Evolutionary conservation across 1,140 invertebrate species (phyloP).

Genomic region (Drosophila trapezifrons): DNA sequence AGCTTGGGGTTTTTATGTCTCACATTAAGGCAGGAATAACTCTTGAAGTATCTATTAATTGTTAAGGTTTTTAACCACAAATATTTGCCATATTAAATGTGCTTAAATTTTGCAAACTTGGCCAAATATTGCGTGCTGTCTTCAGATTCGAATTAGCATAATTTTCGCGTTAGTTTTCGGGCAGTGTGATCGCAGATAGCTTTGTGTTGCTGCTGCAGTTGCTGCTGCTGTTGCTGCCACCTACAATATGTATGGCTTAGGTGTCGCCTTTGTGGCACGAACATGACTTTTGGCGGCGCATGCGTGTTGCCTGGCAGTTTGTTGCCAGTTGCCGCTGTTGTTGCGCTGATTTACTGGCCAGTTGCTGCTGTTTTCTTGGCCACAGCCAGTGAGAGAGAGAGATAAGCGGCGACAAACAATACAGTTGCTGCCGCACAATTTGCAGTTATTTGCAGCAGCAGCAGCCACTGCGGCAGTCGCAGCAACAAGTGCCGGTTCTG

Average conservation of each 20-base stretch:
- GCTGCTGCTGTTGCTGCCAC: slow-evolving; percentile 63
- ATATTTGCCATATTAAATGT: slow-evolving; percentile 4
- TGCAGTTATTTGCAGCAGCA: slow-evolving; percentile 77
- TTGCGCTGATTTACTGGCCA: slow-evolving; percentile 69
- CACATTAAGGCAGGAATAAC: too few species aligned
- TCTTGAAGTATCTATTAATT: too few species aligned
- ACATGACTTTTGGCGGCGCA: slow-evolving; percentile 82
- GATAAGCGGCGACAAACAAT: slow-evolving; percentile 77
- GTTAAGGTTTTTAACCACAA: not conserved
- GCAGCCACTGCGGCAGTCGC: slow-evolving; percentile 25
- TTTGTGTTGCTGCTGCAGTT: slow-evolving; percentile 36
- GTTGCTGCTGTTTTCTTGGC: slow-evolving; percentile 35
- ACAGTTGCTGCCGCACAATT: slow-evolving; percentile 74
- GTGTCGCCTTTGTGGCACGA: slow-evolving; percentile 79
- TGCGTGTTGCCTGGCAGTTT: slow-evolving; percentile 80
- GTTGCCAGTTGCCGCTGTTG: slow-evolving; percentile 63
- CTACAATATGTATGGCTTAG: slow-evolving; percentile 80
- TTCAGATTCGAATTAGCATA: slow-evolving; percentile 26
- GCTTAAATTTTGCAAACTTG: not conserved
- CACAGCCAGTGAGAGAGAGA: not conserved
- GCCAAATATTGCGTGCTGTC: slow-evolving; percentile 31
- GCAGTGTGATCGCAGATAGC: slow-evolving; percentile 36
- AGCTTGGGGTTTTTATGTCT: too few species aligned
- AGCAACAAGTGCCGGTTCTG: slow-evolving; percentile 58
- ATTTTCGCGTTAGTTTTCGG: slow-evolving; percentile 43